A percentile compares a stretch with the other conserved stretches of the same genome.
Evolutionary conservation across 1,140 invertebrate genomes (phyloP).

Genomic region (Drosophila nannoptera): DNA sequence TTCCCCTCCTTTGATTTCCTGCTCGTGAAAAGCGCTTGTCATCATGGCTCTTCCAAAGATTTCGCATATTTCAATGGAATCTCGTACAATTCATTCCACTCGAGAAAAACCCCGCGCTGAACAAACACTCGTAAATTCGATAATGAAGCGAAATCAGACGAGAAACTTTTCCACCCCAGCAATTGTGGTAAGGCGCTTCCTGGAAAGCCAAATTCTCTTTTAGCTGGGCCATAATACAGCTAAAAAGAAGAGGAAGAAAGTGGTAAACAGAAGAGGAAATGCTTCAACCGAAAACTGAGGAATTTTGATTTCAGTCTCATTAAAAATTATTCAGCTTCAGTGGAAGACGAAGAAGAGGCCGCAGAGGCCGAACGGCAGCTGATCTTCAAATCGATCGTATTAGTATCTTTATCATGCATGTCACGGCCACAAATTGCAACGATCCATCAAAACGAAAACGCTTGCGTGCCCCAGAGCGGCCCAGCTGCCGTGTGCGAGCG

Average conservation of each 20-base stretch:
- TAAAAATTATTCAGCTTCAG: not conserved
- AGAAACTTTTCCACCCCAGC: constrained; percentile 10
- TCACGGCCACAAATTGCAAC: constrained; percentile 69
- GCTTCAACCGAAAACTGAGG: constrained; percentile 55
- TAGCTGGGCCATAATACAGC: constrained; percentile 26
- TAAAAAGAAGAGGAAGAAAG: no score
- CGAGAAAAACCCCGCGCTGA: constrained; percentile 43
- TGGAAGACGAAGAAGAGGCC: constrained; percentile 6
- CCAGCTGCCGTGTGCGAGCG: not conserved
- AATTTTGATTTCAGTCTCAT: constrained; percentile 24
- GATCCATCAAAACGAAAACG: constrained; percentile 69
- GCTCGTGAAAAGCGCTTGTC: constrained; percentile 41
- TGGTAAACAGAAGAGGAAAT: constrained; percentile 35
- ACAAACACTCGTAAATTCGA: constrained; percentile 47
- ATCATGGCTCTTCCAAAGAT: constrained; percentile 34
- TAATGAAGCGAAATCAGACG: constrained; percentile 9
- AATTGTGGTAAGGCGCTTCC: constrained; percentile 40
- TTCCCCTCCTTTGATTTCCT: constrained; percentile 13
- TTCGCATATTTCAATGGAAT: constrained; percentile 33
- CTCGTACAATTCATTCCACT: constrained; percentile 29
- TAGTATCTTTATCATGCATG: constrained; percentile 75
- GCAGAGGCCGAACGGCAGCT: constrained; percentile 35
- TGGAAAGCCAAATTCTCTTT: constrained; percentile 56
- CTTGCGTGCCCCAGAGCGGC: not conserved
- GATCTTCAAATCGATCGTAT: constrained; percentile 67